Base-by-base conservation (phyloP, 2,888 invertebrate species). In the Agelastica alni region DNA sequence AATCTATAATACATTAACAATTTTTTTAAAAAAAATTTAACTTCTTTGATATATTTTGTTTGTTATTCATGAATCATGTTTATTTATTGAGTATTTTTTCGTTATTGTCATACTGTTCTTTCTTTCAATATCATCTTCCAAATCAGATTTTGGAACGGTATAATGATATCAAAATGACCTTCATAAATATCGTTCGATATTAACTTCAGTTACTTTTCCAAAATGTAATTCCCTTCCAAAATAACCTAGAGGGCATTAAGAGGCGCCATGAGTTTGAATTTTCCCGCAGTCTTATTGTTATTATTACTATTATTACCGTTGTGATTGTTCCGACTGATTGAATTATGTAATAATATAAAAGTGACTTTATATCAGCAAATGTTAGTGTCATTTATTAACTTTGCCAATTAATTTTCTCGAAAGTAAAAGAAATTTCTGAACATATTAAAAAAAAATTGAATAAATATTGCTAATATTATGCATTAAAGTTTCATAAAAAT, bases 171-270 rank as follows among this genome's bases (percentile, higher is more conserved):
- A 64, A 70, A 59, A 66, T 64, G 63, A 59, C 66, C 67, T 66
- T 66, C 66, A 69, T 65, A 68, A 70, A 68, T 66, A 68, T 68
- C 65, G 12, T 18, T 31, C 30, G 30, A 32, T 44, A 44, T 18
- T 31, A 44, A 9, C 9, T 68, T 64, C 14, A n/a, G 9, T 17
- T 43, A 30, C 43, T 28, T n/a, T 14, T 17, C n/a, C 17, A 9
- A 5, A n/a, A 20, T 16, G 10, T 20, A 26, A 18, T 39, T 39
- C 12, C 6, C 5, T 10, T 20, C 20, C 6, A 3, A 10, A 39
- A 39, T 13, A 20, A 39, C 20, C 18, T 4, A 37, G 14, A 34
- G 34, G 7, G 34, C 16, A 34, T 34, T 34, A 17, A 18, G n/a
- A 37, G 37, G 37, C 37, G 37, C 37, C 37, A 9, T 4, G n/a